These are phyloP conservation scores for Argynnis bischoffii DNA, from an alignment of 2,888 invertebrate species.

Conservation along the genomic window DNA sequence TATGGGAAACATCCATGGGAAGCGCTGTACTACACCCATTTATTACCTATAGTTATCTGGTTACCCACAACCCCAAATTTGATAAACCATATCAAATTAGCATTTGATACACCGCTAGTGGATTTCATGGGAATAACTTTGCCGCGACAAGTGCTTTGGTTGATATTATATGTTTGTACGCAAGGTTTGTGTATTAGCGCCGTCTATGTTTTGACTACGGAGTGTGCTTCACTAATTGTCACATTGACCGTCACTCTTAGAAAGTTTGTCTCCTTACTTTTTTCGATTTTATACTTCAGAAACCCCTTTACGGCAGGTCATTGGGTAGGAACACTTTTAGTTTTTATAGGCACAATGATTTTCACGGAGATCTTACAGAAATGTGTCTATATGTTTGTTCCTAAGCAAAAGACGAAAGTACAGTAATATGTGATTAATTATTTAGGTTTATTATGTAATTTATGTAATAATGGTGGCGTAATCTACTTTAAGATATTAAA, in stretches of 20 bases:
- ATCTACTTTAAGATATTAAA: too few relatives aligned
- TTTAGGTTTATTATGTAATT: not conserved
- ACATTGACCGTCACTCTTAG: conserved; percentile 97
- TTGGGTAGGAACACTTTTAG: conserved; percentile 94
- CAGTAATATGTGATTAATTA: conserved; percentile 46
- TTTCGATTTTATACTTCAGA: conserved; percentile 96
- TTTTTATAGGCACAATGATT: conserved; percentile 95
- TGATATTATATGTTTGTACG: conserved; percentile 91
- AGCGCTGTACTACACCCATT: conserved; percentile 94
- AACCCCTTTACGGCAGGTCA: conserved; percentile 96
- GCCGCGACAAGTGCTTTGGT: conserved; percentile 89
- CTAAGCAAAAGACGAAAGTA: conserved; percentile 60
- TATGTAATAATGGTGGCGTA: conserved; percentile 2
- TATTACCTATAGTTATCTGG: conserved; percentile 95
- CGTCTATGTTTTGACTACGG: conserved; percentile 96
- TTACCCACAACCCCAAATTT: conserved; percentile 90
- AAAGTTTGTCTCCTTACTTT: conserved; percentile 96
- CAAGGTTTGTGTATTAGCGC: conserved; percentile 97
- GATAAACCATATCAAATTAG: conserved; percentile 87
- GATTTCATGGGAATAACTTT: conserved; percentile 84
- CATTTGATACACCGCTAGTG: conserved; percentile 84
- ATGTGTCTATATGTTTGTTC: conserved; percentile 60
- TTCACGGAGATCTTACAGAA: conserved; percentile 91
- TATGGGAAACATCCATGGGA: conserved; percentile 96
- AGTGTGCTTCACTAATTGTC: conserved; percentile 96